These are phyloP conservation scores for Eubasilissa regina DNA, from an alignment of 1,140 invertebrate species.

Conservation along the genomic window DNA sequence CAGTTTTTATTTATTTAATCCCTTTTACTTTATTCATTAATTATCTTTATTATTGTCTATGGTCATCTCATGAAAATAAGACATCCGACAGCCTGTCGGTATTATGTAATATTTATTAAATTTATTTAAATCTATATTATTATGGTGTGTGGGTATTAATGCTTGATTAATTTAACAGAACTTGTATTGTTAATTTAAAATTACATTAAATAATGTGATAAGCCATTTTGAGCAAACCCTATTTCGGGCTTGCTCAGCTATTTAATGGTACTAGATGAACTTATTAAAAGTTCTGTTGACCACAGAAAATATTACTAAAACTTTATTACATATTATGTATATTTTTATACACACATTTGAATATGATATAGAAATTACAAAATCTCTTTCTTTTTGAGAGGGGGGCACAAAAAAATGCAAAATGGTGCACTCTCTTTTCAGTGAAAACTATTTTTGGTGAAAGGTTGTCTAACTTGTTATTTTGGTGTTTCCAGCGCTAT, in stretches of 20 bases:
- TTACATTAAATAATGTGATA: slow-evolving; percentile 5
- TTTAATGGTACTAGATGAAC: background rate
- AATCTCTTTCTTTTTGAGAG: slow-evolving; percentile 22
- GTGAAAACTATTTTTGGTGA: slow-evolving; percentile 34
- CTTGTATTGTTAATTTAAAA: background rate
- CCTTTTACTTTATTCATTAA: background rate
- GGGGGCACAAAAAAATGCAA: slow-evolving; percentile 5
- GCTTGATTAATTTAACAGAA: background rate
- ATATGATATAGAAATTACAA: slow-evolving; percentile 7
- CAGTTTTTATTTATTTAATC: background rate
- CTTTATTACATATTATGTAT: background rate
- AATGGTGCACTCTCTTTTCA: slow-evolving; percentile 35
- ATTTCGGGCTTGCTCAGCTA: background rate
- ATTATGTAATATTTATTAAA: background rate
- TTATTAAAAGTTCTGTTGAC: background rate
- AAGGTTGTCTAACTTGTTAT: slow-evolving; percentile 21
- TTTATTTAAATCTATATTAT: slow-evolving; percentile 1
- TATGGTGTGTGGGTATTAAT: slow-evolving; percentile 12
- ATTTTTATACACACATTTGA: slow-evolving; percentile 38
- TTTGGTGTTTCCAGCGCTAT: slow-evolving; percentile 48
- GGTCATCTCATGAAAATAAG: slow-evolving; percentile 8
- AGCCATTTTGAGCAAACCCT: background rate
- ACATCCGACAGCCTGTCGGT: background rate
- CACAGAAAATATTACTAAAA: no score
- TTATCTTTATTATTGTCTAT: background rate